Evolutionary conservation across 2,797 vertebrate species (phyloP), one percentile per base, ranked within the genome.

Genomic region (Falco concolor): DNA sequence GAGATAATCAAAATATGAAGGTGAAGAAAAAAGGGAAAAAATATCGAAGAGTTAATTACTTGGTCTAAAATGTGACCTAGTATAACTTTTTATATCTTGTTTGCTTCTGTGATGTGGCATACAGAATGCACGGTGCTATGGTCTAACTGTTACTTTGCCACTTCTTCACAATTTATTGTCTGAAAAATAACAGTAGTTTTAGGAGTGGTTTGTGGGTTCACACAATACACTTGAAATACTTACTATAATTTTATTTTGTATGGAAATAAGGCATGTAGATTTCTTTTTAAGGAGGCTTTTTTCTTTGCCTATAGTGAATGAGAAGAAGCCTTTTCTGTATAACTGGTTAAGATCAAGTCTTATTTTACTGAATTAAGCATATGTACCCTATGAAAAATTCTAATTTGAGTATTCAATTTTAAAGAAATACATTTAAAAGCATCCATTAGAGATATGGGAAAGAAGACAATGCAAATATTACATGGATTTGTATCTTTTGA

Each of bases 161-260:
- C 94, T 96, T 81, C 78, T 88, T 95, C 87, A 95, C 56, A 89
- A 91, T 97, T 96, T 97, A 95, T 89, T 96, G 92, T 96, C 93
- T 96, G 60, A 96, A 97, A 96, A 96, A 87, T 97, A 72, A 73
- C 30, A 88, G 80, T 87, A 89, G 68, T 90, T 97, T 96, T 91
- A 96, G 86, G 78, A 96, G 76, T 69, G 65, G 86, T 96, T 95
- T 97, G 89, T 97, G 94, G 90, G 53, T 95, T 97, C 87, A 92
- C 84, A 89, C 81, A 96, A 65, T 89, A 75, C n/a, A 54, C 64
- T 96, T 89, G 70, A 90, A 96, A 86, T 94, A 72, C 60, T 95
- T 95, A 81, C 17, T 91, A 13, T 78, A 95, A 90, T 93, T 95
- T 84, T 93, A 42, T 92, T 96, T 95, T 95, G 59, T 95, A 83